Evolutionary conservation across 37 sponge, comb jelly and placozoan species (phyloP), one percentile per base, ranked within the genome.

Genomic region (Aphrocallistes beatrix): DNA sequence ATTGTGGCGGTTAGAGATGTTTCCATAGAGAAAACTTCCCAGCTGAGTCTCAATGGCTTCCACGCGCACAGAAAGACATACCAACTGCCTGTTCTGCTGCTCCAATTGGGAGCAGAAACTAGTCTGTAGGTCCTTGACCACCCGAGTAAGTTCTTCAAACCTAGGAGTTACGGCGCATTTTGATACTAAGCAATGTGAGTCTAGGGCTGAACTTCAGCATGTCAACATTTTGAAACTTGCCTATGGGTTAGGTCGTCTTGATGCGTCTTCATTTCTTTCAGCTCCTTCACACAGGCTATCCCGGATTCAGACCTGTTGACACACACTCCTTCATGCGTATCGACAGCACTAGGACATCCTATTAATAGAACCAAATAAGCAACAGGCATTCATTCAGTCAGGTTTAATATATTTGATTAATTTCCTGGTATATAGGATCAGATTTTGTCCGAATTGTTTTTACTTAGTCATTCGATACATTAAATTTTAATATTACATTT

Each of bases 271-370:
- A 60, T 3, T 32, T 60, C 75, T 3, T 6, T 60, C 75, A 60
- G 34, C 34, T 60, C 75, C 34, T 60, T 60, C 25, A 60, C 75
- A 60, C 75, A 60, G 34, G 75, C 75, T 60, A 60, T 28, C n/a
- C 75, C 75, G n/a, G 75, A 60, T 30, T 60, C 75, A 32, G 75
- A 60, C 21, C 75, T 60, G 75, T 60, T 60, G 3, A 60, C 75
- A 60, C 75, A 60, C 17, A 60, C 75, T 3, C 75, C n/a, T 30
- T 60, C 75, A 13, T 60, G 75, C 10, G 75, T 32, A 21, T 60
- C 75, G 8, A 60, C 75, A 32, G 75, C 75, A 13, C 75, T 60
- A 28, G 34, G 75, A 60, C 75, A 60, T 30, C 75, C 75, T 60
- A 60, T 3, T 3, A 13, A 32, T 13, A 60, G 10, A 42, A 42